A percentile compares a stretch with the other conserved stretches of the same genome.
Conservation (phyloP, 2,888 invertebrate genomes). For the Eurytoma adleriae region DNA sequence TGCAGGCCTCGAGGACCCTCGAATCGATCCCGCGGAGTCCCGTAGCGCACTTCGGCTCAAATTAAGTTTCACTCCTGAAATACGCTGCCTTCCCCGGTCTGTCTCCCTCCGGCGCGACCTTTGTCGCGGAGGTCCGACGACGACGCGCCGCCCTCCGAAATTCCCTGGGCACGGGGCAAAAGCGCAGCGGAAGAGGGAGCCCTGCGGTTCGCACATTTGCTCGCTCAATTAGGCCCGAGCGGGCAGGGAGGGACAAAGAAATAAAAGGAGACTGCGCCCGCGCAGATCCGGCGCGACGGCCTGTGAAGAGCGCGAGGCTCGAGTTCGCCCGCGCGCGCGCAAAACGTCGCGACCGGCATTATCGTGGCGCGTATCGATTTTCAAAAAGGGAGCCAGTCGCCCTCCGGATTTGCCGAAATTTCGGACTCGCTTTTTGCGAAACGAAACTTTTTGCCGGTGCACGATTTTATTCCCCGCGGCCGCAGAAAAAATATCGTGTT, state of each 20-base stretch:
- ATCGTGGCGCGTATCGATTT: constrained; percentile 67
- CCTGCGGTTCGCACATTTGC: constrained; percentile 64
- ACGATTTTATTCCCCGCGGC: no score
- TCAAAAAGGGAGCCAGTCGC: constrained; percentile 64
- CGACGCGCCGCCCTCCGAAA: no score
- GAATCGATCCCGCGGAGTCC: constrained; percentile 69
- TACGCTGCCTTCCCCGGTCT: constrained; percentile 58
- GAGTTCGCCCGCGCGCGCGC: constrained; percentile 64
- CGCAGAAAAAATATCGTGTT: no score
- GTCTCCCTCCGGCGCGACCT: constrained; percentile 4
- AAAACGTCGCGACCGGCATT: not conserved
- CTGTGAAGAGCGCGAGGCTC: constrained; percentile 70
- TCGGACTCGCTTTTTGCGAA: not conserved
- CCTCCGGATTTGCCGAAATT: constrained; percentile 45
- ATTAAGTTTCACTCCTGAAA: constrained; percentile 73
- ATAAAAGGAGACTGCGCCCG: constrained; percentile 65
- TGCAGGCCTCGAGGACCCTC: constrained; percentile 68
- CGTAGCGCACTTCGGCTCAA: constrained; percentile 68
- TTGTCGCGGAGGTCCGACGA: not conserved
- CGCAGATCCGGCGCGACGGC: constrained; percentile 73
- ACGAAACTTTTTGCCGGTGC: no score
- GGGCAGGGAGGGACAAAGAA: constrained; percentile 53
- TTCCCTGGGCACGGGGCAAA: not conserved
- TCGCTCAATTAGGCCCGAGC: constrained; percentile 73
- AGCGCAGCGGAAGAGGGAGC: constrained; percentile 8